Evolutionary conservation across 2,888 invertebrate genomes (phyloP), one percentile per base, ranked within the genome.

Genomic region (Odontomyia ornata): DNA sequence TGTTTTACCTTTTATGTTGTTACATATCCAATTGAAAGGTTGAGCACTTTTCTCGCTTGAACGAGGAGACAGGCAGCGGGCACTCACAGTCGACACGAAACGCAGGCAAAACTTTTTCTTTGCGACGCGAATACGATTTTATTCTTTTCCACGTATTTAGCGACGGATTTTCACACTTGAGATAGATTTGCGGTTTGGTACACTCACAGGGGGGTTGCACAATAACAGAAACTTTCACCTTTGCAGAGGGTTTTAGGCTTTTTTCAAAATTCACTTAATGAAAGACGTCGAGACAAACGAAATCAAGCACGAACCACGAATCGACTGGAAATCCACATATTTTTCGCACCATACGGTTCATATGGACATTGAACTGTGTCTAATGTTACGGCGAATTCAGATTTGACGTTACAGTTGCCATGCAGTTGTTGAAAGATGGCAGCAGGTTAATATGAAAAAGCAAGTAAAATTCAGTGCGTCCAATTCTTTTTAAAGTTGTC

Each of bases 1-100:
- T n/a, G 9, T 15, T 69, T 69, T 69, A 69, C 69, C 69, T 69
- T 69, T 47, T 46, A 46, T 69, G n/a, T 69, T 23, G 69, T 69
- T 69, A 69, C 69, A 69, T 69, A 69, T 69, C 69, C 69, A 69
- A 46, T 47, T 47, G 69, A 46, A 25, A 69, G 21, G 2, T 69
- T 46, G 47, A 23, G 69, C 47, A 46, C 47, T 69, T 46, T 69
- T 46, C 69, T 69, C 69, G 69, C 69, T 25, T 18, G 69, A 69
- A 69, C 69, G 69, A 69, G 47, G 46, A 18, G 52, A 15, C 1
- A 52, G n/a, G 18, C 52, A 52, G 36, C 36, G 9, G 36, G 5
- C 36, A 36, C 15, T 13, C 18, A 52, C 18, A 18, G 52, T 52
- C 52, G 52, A 52, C 60, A 60, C 60, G 60, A 60, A 23, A 60